These are phyloP conservation scores for Xiphophorus birchmanni DNA, from an alignment of 2,797 vertebrate species.

Conservation along the genomic window DNA sequence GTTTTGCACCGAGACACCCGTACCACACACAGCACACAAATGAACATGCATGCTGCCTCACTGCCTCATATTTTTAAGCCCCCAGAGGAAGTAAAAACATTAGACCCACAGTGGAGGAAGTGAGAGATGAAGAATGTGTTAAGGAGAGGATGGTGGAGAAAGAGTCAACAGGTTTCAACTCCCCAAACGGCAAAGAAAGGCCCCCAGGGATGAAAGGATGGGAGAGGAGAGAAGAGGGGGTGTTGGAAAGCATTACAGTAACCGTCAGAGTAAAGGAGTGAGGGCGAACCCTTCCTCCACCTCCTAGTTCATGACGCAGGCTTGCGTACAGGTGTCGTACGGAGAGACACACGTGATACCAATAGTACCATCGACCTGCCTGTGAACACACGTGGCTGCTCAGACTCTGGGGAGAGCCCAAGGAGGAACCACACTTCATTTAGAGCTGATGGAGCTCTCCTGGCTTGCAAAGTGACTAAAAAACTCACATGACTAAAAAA, in stretches of 20 bases:
- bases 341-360: slow-evolving; percentile 15
- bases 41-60: slow-evolving; percentile 36
- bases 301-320: slow-evolving; percentile 13
- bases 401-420: slow-evolving; percentile 43
- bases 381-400: slow-evolving; percentile 38
- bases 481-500: slow-evolving; percentile 9
- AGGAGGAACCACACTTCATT: slow-evolving; percentile 49
- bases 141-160: slow-evolving; percentile 71
- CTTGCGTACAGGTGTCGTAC: slow-evolving; percentile 50
- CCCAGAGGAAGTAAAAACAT: slow-evolving; percentile 74
- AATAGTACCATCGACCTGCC: slow-evolving; percentile 16
- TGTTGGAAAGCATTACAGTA: slow-evolving; percentile 82
- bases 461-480: slow-evolving; percentile 9
- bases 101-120: slow-evolving; percentile 63
- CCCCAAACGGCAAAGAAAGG: slow-evolving; percentile 71
- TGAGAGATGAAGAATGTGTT: slow-evolving; percentile 67
- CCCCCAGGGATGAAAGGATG: slow-evolving; percentile 73
- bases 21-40: slow-evolving; percentile 47
- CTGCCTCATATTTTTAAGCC: slow-evolving; percentile 36
- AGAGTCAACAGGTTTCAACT: slow-evolving; percentile 82
- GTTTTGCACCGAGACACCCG: slow-evolving; percentile 17
- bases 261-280: slow-evolving; percentile 74
- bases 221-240: slow-evolving; percentile 70
- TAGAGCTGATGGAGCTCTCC: slow-evolving; percentile 38
- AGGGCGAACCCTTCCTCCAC: slow-evolving; percentile 46